phyloP scores from a whole-genome alignment of 2,113 vertebrate species.

The Sorex fumeus region DNA sequence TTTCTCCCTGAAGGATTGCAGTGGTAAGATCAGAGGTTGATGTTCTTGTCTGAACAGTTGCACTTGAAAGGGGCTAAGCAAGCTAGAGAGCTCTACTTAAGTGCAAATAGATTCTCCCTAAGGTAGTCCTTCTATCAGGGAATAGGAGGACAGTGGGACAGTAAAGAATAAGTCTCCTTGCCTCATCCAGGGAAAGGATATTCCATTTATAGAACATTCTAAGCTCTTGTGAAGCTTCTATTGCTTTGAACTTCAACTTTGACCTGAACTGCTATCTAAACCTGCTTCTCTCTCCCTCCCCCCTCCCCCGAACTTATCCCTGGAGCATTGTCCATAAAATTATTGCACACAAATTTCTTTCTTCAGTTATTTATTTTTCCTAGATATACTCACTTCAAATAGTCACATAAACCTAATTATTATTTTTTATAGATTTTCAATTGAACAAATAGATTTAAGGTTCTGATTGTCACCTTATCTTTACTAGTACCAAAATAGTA shows the following conservation, averaged over 20 bases:
- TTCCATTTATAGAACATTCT: not conserved
- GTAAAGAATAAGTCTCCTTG: not conserved
- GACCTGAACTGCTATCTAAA: not conserved
- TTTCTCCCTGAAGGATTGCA: not conserved
- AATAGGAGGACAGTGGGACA: no score
- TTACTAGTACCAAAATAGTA: not conserved
- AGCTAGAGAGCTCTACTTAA: not conserved
- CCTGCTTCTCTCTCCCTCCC: not conserved
- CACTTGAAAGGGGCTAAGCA: not conserved
- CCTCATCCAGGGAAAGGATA: not conserved
- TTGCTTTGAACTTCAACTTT: not conserved
- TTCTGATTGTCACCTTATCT: conserved; percentile 45
- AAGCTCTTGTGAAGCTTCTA: not conserved
- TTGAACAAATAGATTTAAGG: conserved; percentile 2
- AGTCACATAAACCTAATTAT: not conserved
- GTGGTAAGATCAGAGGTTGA: no score
- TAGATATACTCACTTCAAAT: not conserved
- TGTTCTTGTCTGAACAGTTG: not conserved
- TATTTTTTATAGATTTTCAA: not conserved
- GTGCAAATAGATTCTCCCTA: no score
- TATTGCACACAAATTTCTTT: not conserved
- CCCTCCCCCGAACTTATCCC: not conserved
- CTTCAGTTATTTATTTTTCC: conserved; percentile 9
- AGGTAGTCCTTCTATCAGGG: no score
- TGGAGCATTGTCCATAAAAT: not conserved